These are phyloP conservation scores for Synanceia verrucosa DNA, from an alignment of 2,797 vertebrate species.

Conservation along the genomic window DNA sequence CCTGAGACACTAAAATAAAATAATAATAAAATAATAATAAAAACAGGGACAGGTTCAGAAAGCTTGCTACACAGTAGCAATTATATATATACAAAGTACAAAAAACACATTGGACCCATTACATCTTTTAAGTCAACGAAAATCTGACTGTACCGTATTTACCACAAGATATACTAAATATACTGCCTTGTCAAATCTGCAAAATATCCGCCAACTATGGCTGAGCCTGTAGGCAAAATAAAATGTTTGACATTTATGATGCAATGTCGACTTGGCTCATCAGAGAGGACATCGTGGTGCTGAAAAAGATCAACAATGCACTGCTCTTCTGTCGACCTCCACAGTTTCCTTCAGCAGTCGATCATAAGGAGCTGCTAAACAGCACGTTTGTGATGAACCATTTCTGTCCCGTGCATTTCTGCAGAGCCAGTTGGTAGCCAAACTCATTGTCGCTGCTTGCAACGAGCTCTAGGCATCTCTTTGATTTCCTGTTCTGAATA, in stretches of 20 bases:
- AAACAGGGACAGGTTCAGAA: slow-evolving; percentile 78
- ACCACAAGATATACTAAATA: slow-evolving; percentile 77
- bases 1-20: slow-evolving; percentile 86
- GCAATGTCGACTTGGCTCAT: slow-evolving; percentile 66
- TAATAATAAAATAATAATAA: slow-evolving; percentile 82
- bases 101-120: slow-evolving; percentile 61
- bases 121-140: slow-evolving; percentile 73
- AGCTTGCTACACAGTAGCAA: slow-evolving; percentile 92
- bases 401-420: slow-evolving; percentile 95
- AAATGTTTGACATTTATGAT: slow-evolving; percentile 84
- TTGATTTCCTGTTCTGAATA: slow-evolving; percentile 98
- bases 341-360: slow-evolving; percentile 26
- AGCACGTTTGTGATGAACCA: slow-evolving; percentile 96
- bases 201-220: slow-evolving; percentile 74
- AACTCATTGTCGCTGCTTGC: slow-evolving; percentile 92
- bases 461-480: slow-evolving; percentile 94
- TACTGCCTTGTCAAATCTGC: slow-evolving; percentile 72
- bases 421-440: slow-evolving; percentile 93
- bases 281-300: slow-evolving; percentile 66
- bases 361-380: slow-evolving; percentile 86
- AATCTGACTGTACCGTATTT: slow-evolving; percentile 70
- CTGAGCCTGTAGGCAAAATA: slow-evolving; percentile 71
- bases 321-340: slow-evolving; percentile 25
- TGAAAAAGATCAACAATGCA: slow-evolving; percentile 45
- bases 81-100: slow-evolving; percentile 68